Base-by-base conservation (phyloP, 2,797 vertebrate species). In the Phalloptychus januarius region DNA sequence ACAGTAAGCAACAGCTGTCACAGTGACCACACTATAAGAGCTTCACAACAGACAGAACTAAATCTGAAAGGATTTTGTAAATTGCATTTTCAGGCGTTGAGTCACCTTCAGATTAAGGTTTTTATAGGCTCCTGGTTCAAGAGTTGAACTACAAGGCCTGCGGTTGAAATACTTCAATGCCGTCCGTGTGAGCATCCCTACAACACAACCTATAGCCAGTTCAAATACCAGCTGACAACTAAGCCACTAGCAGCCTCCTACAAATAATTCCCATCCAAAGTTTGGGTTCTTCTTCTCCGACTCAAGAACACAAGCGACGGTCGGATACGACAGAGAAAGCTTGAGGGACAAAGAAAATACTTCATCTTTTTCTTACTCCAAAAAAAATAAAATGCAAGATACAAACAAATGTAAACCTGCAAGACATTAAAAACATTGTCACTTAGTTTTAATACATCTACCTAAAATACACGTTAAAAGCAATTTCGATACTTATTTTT, bases 381-480 rank as follows among this genome's bases (percentile, higher is more conserved):
- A 75, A 74, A 61, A 28, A 15, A 28, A 93, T 38, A 67, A 69
- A 70, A 77, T 72, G 93, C 92, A 94, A 95, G 94, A 93, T 94
- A 95, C 90, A 94, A 85, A 90, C 91, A 93, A 91, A 91, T 95
- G 95, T 94, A 95, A 96, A 95, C 94, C 94, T 96, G 94, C 94
- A 92, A 93, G 90, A 95, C 92, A 93, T 91, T 78, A 91, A 92
- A 92, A 90, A 95, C 90, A 92, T 91, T 88, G 93, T 89, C 91
- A 94, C 91, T 93, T 94, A 89, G 86, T 89, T 94, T 93, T 92
- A 95, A 95, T 92, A 94, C 83, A 58, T 90, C 94, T 95, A 95
- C 80, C 94, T 95, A 96, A 93, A 94, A 95, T 93, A 95, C 91
- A 94, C 88, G 91, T 93, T 93, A 54, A 94, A 94, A 95, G 94